Conservation (phyloP, 2,797 vertebrate genomes). For the Leptoclinus maculatus region DNA sequence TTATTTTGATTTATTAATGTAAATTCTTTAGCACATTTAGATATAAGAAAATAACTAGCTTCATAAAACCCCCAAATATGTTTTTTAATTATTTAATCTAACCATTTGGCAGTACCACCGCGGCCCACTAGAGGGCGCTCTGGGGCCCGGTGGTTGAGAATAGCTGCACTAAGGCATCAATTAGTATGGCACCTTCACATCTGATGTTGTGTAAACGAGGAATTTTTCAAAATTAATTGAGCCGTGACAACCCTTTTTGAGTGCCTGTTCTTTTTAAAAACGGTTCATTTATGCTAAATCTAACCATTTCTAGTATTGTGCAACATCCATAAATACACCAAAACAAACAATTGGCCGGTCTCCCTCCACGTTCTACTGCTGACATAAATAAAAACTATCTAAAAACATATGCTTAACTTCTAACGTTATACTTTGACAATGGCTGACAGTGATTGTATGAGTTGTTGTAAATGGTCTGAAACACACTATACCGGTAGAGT, state of each 20-base stretch:
- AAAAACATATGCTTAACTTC: not conserved
- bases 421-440: not conserved
- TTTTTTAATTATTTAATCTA: too few species aligned
- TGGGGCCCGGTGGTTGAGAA: too few species aligned
- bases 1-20: too few species aligned
- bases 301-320: not conserved
- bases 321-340: not conserved
- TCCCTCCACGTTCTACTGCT: not conserved
- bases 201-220: not conserved
- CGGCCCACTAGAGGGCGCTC: too few species aligned
- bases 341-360: not conserved
- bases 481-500: constrained; percentile 12
- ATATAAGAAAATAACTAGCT: too few species aligned
- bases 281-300: not conserved
- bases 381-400: not conserved
- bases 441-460: not conserved
- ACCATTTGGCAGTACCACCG: too few species aligned
- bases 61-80: too few species aligned
- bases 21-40: too few species aligned
- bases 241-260: not conserved
- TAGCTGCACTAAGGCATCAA: not conserved
- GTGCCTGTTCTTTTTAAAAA: not conserved
- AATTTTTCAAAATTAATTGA: not conserved
- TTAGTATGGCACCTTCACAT: not conserved
- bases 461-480: constrained; percentile 26